Evolutionary conservation across 2,888 invertebrate genomes (phyloP).

Genomic region (Chaetogeoica ovagalla): DNA sequence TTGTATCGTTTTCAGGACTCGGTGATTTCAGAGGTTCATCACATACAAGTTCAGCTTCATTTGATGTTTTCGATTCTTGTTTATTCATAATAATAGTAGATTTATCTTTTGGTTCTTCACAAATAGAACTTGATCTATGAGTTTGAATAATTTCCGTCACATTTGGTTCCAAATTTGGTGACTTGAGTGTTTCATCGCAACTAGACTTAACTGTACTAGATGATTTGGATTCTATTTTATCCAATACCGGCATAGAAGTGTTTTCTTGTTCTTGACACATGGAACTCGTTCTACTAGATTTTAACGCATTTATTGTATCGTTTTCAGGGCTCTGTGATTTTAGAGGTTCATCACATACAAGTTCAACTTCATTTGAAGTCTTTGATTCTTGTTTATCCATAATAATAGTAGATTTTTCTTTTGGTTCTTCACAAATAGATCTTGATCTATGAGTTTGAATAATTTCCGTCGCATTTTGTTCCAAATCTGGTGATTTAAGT

Average conservation of each 20-base stretch:
- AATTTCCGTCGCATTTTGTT: not conserved
- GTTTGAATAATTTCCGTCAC: too few relatives aligned
- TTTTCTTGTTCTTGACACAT: not conserved
- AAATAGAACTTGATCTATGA: not conserved
- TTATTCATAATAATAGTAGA: not conserved
- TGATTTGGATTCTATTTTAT: not conserved
- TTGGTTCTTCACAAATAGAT: not conserved
- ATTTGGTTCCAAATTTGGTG: too few relatives aligned
- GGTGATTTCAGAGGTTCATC: not conserved
- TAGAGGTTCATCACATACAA: not conserved
- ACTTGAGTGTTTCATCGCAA: too few relatives aligned
- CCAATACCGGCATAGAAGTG: accelerated
- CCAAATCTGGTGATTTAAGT: not conserved
- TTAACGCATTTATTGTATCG: not conserved
- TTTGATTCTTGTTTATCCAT: not conserved
- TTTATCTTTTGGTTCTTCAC: not conserved
- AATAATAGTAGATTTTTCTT: not conserved
- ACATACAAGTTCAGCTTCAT: not conserved
- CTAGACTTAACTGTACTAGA: not conserved
- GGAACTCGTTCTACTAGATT: too few relatives aligned
- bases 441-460: too few relatives aligned
- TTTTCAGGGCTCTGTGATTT: not conserved
- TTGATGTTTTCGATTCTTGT: not conserved
- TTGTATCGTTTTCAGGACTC: not conserved
- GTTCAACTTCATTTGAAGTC: not conserved